phyloP scores from a whole-genome alignment of 2,113 vertebrate genomes.

The Nothobranchius kuhntae region DNA sequence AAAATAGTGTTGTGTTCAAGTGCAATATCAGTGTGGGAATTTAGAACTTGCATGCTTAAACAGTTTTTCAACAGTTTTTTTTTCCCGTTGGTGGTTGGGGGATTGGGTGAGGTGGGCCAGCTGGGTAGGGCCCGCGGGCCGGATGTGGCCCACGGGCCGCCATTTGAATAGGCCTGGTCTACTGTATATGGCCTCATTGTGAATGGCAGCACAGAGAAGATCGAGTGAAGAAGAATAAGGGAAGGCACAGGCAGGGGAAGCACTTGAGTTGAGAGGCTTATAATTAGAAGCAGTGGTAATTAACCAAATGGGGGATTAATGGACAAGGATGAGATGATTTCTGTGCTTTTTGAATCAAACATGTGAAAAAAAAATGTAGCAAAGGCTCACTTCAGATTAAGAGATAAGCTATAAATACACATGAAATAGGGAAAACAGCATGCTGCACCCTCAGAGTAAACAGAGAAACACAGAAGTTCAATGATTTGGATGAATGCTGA shows the following conservation, averaged over 20 bases:
- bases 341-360: slow-evolving; percentile 53
- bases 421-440: slow-evolving; percentile 10
- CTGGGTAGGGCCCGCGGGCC: no score
- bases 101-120: no score
- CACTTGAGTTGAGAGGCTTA: slow-evolving; percentile 52
- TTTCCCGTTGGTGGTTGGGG: no score
- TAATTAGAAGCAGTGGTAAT: slow-evolving; percentile 70
- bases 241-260: slow-evolving; percentile 39
- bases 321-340: slow-evolving; percentile 60
- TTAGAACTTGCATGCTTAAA: no score
- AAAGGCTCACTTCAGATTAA: slow-evolving; percentile 36
- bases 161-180: no score
- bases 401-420: slow-evolving; percentile 44
- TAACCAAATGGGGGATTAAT: slow-evolving; percentile 67
- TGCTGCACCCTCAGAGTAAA: slow-evolving; percentile 3
- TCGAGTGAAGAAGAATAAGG: slow-evolving; percentile 6
- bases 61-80: no score
- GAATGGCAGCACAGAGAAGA: slow-evolving; percentile 2
- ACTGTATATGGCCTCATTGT: slow-evolving; percentile 5
- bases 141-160: no score
- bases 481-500: slow-evolving; percentile 36
- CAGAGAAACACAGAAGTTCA: slow-evolving; percentile 21
- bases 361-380: slow-evolving; percentile 29
- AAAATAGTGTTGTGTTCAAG: no score
- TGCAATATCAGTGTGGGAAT: no score